phyloP scores from a whole-genome alignment of 2,888 invertebrate species.

The Harpalus rubripes region DNA sequence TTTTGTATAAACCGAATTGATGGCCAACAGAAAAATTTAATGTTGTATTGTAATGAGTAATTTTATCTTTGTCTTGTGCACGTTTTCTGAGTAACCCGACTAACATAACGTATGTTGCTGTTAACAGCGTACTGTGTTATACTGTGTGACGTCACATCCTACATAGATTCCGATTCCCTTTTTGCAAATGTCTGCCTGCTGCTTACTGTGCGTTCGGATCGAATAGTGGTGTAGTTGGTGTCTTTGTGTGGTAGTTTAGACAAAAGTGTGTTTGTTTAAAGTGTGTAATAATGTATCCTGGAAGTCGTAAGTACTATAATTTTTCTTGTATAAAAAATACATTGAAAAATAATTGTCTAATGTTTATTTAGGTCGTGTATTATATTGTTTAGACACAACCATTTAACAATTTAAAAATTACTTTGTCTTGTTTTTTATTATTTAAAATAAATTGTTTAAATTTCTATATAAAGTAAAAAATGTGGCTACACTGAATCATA shows the following conservation, averaged over 20 bases:
- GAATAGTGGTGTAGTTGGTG: constrained; percentile 62
- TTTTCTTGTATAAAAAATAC: constrained; percentile 62
- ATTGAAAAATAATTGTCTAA: constrained; percentile 45
- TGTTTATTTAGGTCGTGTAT: constrained; percentile 67
- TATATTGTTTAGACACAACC: constrained; percentile 48
- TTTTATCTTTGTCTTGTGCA: constrained; percentile 24
- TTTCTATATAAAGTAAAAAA: too few relatives aligned
- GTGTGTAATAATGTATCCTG: constrained; percentile 75
- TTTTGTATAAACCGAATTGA: neutral
- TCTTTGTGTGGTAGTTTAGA: constrained; percentile 69
- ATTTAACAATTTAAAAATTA: constrained; percentile 62
- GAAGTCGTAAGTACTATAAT: constrained; percentile 75
- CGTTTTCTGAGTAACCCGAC: neutral
- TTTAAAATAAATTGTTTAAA: neutral
- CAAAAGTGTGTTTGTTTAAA: constrained; percentile 74
- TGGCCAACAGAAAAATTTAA: constrained; percentile 36
- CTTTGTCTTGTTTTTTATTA: neutral
- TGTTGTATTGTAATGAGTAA: neutral
- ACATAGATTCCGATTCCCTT: constrained; percentile 69
- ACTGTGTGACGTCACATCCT: constrained; percentile 74
- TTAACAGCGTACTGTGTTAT: constrained; percentile 39
- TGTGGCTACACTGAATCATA: too few relatives aligned
- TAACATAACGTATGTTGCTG: constrained; percentile 24
- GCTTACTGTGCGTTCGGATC: constrained; percentile 64
- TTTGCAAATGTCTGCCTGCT: constrained; percentile 77